phyloP scores from a whole-genome alignment of 2,797 vertebrate genomes.

The Caiman crocodilus region DNA sequence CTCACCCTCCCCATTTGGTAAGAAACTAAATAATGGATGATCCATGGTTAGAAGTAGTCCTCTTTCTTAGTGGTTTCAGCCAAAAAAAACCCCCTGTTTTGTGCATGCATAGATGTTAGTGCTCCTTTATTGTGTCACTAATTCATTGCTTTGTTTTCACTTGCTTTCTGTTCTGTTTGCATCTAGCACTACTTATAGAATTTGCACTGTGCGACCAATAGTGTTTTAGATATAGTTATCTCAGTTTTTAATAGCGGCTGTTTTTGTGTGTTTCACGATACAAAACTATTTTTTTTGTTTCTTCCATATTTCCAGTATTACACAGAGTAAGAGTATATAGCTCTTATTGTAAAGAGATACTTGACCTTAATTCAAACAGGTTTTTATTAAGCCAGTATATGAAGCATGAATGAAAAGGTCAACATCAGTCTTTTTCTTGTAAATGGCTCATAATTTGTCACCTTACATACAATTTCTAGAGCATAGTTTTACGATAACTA shows the following conservation, averaged over 20 bases:
- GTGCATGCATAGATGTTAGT: slow-evolving; percentile 76
- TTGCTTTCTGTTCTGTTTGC: slow-evolving; percentile 42
- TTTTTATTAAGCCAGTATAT: slow-evolving; percentile 17
- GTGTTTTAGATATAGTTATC: slow-evolving; percentile 37
- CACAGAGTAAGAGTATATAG: slow-evolving; percentile 25
- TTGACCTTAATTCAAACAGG: slow-evolving; percentile 18
- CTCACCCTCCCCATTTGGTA: slow-evolving; percentile 99
- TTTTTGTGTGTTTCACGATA: slow-evolving; percentile 48
- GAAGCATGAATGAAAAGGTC: slow-evolving; percentile 44
- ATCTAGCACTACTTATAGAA: slow-evolving; percentile 20
- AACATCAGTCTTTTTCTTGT: slow-evolving; percentile 14
- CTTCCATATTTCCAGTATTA: slow-evolving; percentile 10
- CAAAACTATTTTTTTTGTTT: slow-evolving; percentile 57
- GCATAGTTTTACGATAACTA: not conserved
- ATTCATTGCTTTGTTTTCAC: slow-evolving; percentile 55
- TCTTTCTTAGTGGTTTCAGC: slow-evolving; percentile 75
- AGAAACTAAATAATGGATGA: slow-evolving; percentile 89
- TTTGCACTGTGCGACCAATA: slow-evolving; percentile 26
- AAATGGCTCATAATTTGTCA: slow-evolving; percentile 25
- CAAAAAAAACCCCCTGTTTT: slow-evolving; percentile 24
- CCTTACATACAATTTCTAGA: not conserved
- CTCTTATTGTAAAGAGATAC: slow-evolving; percentile 17
- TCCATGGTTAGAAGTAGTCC: slow-evolving; percentile 86
- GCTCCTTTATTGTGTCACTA: slow-evolving; percentile 71
- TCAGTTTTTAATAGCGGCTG: slow-evolving; percentile 39